Conservation (phyloP, 2,113 vertebrate genomes). For the Macrotis lagotis region DNA sequence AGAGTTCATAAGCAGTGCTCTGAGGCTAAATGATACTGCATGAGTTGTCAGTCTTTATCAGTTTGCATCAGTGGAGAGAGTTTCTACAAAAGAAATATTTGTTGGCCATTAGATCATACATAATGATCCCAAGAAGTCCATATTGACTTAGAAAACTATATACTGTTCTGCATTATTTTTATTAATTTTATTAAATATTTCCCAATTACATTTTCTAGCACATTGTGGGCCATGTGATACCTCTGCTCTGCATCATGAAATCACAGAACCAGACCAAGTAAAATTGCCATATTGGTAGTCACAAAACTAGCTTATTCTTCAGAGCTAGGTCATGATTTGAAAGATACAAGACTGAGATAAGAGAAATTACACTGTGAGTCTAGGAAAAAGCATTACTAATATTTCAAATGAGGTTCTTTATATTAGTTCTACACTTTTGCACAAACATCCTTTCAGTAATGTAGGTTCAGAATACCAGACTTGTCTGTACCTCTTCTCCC, state of each 20-base stretch:
- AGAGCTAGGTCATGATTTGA: conserved; percentile 3
- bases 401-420: not conserved
- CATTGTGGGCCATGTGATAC: not conserved
- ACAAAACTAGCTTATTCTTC: not conserved
- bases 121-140: not conserved
- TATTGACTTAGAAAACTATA: not conserved
- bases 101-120: not conserved
- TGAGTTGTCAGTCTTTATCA: not conserved
- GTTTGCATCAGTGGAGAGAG: not conserved
- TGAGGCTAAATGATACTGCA: not conserved
- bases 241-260: not conserved
- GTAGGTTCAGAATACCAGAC: not conserved
- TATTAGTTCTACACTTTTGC: not conserved
- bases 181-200: not conserved
- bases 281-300: not conserved
- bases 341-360: conserved; percentile 16
- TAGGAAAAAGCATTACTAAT: not conserved
- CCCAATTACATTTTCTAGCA: not conserved
- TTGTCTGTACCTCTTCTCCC: not conserved
- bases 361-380: not conserved
- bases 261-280: not conserved
- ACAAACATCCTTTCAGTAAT: not conserved
- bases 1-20: not conserved
- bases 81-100: not conserved
- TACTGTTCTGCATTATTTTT: not conserved